phyloP scores from a whole-genome alignment of 1,140 invertebrate genomes.

The Drosophila erecta region DNA sequence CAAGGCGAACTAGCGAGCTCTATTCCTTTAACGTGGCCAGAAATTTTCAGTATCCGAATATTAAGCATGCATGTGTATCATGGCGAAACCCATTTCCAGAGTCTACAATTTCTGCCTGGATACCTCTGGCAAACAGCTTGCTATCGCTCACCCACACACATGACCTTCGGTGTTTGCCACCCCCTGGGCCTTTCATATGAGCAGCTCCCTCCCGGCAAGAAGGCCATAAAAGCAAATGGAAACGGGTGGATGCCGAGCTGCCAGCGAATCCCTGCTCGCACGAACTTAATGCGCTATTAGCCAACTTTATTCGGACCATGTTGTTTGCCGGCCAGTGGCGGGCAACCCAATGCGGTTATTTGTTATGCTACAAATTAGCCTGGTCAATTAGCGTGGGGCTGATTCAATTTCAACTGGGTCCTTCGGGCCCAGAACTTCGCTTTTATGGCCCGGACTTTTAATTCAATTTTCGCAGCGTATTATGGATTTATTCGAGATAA shows the following conservation, averaged over 20 bases:
- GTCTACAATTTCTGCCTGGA: constrained; percentile 33
- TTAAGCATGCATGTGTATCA: constrained; percentile 26
- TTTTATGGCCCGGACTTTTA: constrained; percentile 40
- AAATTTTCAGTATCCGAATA: constrained; percentile 13
- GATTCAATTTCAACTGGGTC: constrained; percentile 58
- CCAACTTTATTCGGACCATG: constrained; percentile 49
- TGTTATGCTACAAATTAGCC: constrained; percentile 70
- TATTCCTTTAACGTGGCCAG: too few relatives aligned
- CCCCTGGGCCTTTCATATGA: constrained; percentile 29
- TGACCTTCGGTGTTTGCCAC: constrained; percentile 41
- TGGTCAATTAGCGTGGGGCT: constrained; percentile 64
- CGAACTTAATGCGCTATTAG: constrained; percentile 59
- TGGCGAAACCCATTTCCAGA: constrained; percentile 20
- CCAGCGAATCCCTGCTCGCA: neutral
- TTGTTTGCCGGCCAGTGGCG: constrained; percentile 15
- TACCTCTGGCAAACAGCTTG: constrained; percentile 21
- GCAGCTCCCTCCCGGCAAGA: constrained; percentile 17
- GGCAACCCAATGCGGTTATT: constrained; percentile 53
- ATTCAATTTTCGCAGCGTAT: constrained; percentile 55
- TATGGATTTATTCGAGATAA: constrained; percentile 33
- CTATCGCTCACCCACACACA: constrained; percentile 17
- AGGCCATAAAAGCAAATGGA: constrained; percentile 48
- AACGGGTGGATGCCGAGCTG: neutral
- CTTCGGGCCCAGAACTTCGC: constrained; percentile 23
- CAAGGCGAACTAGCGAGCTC: neutral